phyloP scores from a whole-genome alignment of 2,113 vertebrate species.

The Apistogramma diplotaenia region DNA sequence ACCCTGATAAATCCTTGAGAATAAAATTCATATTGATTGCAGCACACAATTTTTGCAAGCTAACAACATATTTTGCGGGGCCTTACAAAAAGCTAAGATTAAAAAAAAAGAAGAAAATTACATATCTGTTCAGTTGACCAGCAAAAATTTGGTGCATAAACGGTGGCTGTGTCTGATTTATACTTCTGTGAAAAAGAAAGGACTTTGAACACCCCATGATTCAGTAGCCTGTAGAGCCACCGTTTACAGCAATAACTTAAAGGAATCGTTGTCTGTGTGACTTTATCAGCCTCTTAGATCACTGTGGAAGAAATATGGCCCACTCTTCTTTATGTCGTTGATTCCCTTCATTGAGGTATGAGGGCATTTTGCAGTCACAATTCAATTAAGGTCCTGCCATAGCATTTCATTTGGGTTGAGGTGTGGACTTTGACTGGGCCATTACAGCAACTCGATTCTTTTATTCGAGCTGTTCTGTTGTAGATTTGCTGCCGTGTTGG shows the following conservation, averaged over 20 bases:
- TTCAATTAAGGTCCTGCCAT: neutral
- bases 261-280: neutral
- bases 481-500: neutral
- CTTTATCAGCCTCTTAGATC: neutral
- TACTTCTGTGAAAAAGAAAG: neutral
- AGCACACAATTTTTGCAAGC: neutral
- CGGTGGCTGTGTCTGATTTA: neutral
- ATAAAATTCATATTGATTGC: neutral
- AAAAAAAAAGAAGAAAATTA: neutral
- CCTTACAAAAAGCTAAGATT: neutral
- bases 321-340: neutral
- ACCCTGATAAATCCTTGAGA: neutral
- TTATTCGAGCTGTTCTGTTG: neutral
- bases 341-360: neutral
- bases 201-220: neutral
- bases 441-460: neutral
- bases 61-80: neutral
- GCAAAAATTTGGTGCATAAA: neutral
- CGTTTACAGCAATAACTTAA: neutral
- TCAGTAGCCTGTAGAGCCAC: neutral
- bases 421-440: neutral
- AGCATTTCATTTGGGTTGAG: neutral
- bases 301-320: neutral
- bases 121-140: neutral
- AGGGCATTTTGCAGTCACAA: neutral